Evolutionary conservation across 2,797 vertebrate species (phyloP).

Genomic region (Graptemys geographica): DNA sequence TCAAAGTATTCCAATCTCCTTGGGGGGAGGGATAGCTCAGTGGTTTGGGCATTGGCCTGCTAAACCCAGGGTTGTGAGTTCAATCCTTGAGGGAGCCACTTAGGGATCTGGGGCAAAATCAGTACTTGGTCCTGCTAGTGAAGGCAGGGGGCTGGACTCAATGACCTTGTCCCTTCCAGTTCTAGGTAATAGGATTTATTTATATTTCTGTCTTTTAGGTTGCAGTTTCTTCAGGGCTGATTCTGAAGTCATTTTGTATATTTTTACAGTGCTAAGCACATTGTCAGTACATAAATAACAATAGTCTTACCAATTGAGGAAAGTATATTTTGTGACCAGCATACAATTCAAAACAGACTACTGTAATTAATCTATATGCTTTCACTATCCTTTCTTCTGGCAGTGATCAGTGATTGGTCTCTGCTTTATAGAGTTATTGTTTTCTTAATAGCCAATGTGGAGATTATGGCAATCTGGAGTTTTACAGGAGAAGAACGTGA

Average conservation of each 20-base stretch:
- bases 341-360: background rate
- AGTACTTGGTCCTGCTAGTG: too few relatives aligned
- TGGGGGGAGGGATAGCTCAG: too few relatives aligned
- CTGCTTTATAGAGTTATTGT: background rate
- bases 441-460: background rate
- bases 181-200: too few relatives aligned
- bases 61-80: too few relatives aligned
- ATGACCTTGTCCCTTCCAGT: too few relatives aligned
- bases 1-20: background rate
- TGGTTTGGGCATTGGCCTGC: too few relatives aligned
- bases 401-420: background rate
- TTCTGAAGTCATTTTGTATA: background rate
- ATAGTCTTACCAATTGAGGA: background rate
- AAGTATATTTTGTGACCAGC: background rate
- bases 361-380: background rate
- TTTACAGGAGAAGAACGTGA: background rate
- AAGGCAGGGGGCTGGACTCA: too few relatives aligned
- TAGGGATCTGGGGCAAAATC: too few relatives aligned
- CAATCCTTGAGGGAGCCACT: too few relatives aligned
- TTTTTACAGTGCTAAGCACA: background rate
- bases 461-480: background rate
- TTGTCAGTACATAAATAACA: background rate
- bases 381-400: background rate
- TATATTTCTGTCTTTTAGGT: background rate
- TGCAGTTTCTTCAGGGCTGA: background rate